Conservation (phyloP, 2,888 invertebrate species). For the Rotaria magnacalcarata region DNA sequence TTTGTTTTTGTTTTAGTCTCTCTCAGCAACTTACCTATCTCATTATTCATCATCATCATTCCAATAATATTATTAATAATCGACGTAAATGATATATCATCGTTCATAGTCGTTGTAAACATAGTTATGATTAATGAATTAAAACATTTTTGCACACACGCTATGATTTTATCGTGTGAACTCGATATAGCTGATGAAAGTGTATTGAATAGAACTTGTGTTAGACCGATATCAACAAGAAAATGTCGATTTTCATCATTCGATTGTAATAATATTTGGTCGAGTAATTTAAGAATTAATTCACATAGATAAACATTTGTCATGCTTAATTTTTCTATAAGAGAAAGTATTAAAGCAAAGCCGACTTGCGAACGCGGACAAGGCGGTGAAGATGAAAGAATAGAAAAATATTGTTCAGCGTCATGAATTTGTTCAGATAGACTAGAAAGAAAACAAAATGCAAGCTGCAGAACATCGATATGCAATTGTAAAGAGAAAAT, state of each 20-base stretch:
- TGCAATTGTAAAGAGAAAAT: too few relatives aligned
- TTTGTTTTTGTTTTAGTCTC: neutral
- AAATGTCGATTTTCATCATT: slow-evolving; percentile 21
- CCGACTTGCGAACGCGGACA: neutral
- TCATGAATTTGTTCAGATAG: neutral
- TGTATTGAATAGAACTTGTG: slow-evolving; percentile 24
- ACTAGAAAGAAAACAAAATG: neutral
- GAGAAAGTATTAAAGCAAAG: slow-evolving; percentile 6
- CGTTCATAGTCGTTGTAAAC: neutral
- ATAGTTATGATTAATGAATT: neutral
- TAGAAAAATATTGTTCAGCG: neutral
- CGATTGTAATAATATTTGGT: neutral
- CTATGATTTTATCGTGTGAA: neutral
- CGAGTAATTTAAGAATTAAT: neutral
- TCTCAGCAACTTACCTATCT: neutral
- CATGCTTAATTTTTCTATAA: slow-evolving; percentile 13
- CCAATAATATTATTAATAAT: slow-evolving; percentile 20
- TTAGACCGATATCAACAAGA: neutral
- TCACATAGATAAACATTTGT: neutral
- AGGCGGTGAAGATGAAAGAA: neutral
- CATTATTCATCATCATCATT: neutral
- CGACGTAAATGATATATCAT: slow-evolving; percentile 10
- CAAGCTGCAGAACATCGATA: too few relatives aligned
- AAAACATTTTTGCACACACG: neutral
- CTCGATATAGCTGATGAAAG: neutral